A percentile compares a stretch with the other conserved stretches of the same genome.
Conservation (phyloP, 2,113 vertebrate species). For the Pollimyrus isidori region DNA sequence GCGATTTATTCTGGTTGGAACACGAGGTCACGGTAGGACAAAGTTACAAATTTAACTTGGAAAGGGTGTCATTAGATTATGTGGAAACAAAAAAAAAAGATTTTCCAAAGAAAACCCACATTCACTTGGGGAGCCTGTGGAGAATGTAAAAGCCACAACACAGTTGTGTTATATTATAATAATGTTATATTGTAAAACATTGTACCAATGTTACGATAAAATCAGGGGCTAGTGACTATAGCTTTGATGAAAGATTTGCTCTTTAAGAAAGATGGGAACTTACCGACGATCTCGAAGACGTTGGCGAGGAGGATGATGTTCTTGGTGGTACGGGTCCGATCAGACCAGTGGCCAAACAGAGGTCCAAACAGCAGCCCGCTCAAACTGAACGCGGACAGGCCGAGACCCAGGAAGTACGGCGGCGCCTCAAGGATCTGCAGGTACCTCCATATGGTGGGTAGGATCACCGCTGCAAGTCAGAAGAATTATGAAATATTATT, state of each 20-base stretch:
- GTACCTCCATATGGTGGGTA: slow-evolving; percentile 74
- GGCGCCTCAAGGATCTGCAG: slow-evolving; percentile 63
- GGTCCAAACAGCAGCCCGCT: slow-evolving; percentile 65
- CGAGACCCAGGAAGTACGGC: slow-evolving; percentile 68
- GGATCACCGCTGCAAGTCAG: slow-evolving; percentile 62
- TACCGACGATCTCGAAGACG: slow-evolving; percentile 69
- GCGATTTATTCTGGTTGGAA: not conserved
- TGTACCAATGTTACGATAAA: not conserved
- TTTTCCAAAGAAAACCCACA: not conserved
- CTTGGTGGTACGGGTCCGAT: slow-evolving; percentile 61
- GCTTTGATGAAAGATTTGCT: not conserved
- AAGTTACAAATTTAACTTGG: not conserved
- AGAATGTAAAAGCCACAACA: not conserved
- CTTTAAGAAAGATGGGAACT: slow-evolving; percentile 24
- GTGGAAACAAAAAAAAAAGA: not conserved
- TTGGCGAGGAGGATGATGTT: slow-evolving; percentile 68
- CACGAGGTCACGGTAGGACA: not conserved
- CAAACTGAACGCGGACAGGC: slow-evolving; percentile 70
- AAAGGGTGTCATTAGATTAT: not conserved
- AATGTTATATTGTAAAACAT: not conserved
- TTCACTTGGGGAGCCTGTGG: not conserved
- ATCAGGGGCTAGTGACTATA: not conserved
- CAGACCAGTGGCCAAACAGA: slow-evolving; percentile 67
- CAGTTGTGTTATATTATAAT: not conserved
- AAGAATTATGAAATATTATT: not conserved